These are phyloP conservation scores for Numenius phaeopus DNA, from an alignment of 2,797 vertebrate species.

Conservation along the genomic window DNA sequence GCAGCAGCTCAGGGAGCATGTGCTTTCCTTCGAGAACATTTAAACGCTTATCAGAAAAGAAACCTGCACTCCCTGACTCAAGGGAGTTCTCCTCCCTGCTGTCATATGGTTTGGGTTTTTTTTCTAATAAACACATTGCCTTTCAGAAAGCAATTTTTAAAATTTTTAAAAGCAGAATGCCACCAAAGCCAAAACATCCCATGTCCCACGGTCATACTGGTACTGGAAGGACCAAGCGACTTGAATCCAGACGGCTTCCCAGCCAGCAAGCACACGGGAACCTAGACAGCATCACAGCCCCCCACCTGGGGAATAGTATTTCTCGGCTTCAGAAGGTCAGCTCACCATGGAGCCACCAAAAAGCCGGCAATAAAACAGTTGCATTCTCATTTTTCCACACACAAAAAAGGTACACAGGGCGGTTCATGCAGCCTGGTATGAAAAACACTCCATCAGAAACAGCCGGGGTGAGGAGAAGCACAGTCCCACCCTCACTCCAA, in stretches of 20 bases:
- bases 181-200: background rate
- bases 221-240: background rate
- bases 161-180: background rate
- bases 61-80: background rate
- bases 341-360: background rate
- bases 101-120: fast-evolving
- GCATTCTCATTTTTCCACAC: background rate
- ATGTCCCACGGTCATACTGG: background rate
- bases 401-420: background rate
- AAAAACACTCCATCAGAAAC: background rate
- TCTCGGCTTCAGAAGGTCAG: background rate
- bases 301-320: background rate
- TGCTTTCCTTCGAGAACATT: background rate
- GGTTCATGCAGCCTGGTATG: background rate
- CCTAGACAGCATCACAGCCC: background rate
- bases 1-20: background rate
- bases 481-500: background rate
- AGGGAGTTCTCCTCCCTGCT: background rate
- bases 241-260: background rate
- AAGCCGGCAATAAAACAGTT: background rate
- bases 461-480: background rate
- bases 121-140: background rate
- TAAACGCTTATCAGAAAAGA: background rate
- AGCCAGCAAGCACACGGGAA: background rate
- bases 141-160: background rate